Evolutionary conservation across 2,797 vertebrate genomes (phyloP), one percentile per base, ranked within the genome.

Genomic region (Falco peregrinus): DNA sequence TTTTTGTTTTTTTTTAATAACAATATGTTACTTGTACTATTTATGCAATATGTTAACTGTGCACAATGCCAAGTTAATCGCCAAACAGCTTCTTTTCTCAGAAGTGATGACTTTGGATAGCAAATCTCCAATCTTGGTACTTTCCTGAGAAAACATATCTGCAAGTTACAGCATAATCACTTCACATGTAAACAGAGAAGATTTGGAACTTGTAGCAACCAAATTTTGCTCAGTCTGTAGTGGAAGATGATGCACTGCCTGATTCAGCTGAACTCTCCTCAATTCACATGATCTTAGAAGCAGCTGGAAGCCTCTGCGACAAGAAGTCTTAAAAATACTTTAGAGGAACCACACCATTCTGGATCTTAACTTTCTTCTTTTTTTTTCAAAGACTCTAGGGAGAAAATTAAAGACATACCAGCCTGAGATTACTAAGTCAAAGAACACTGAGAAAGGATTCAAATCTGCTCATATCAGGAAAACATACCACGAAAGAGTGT

Each of bases 121-220:
- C 0, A 0, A 10, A 70, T 48, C 43, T 88, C 63, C n/a, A 89
- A 87, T 45, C 56, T 24, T 0, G 0, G 25, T 45, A n/a, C 22
- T 41, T 73, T 60, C 33, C 64, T 60, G 17, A 91, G 70, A 80
- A 83, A 51, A 29, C 20, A 51, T 11, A 26, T 80, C 76, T 80
- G 48, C 70, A 59, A 83, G 17, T 71, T 77, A 51, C 17, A 71
- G 45, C 29, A 80, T 24, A 63, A 94, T 78, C n/a, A 53, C 22
- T 84, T 77, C 59, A 70, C 26, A 20, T 3, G 16, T 47, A 84
- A 96, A 84, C 8, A 50, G 19, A 59, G 48, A 84, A 25, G 14
- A 86, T 79, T 37, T 56, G 45, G 37, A 74, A 84, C 31, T 54
- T 45, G 18, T 11, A 89, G n/a, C 48, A 85, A 60, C 18, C 47